Evolutionary conservation across 2,113 vertebrate species (phyloP), one percentile per base, ranked within the genome.

Genomic region (Brienomyrus longianalis): DNA sequence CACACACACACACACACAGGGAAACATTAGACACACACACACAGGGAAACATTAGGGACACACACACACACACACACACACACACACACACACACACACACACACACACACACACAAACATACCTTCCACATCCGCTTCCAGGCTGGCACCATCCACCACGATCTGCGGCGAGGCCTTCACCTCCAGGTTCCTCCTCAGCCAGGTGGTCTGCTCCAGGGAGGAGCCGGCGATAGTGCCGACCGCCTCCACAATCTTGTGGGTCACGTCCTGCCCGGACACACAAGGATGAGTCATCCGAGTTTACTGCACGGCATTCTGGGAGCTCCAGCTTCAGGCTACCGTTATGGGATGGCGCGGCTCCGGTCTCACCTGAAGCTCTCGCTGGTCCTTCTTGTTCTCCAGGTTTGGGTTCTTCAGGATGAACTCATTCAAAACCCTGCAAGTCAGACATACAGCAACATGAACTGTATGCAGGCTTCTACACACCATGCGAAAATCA

Each of bases 341-440:
- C 43, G 0, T 7, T 15, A 80, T 4, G n/a, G 62, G 59, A 4
- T 10, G 62, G 27, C n/a, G 9, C n/a, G n/a, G 62, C 10, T 10
- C n/a, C 23, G 9, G 9, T 54, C 87, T 83, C 94, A 99, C 98
- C 97, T 99, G 98, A 88, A 99, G 96, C 92, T 99, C 98, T 93
- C 98, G 95, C 93, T 99, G 98, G 93, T 99, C 98, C 92, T 99
- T 99, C 95, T 99, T 99, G 94, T 96, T 99, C 92, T 99, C 98
- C 92, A 99, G 93, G 90, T 96, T 99, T 80, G 98, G 98, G 90
- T 99, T 99, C 96, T 99, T 99, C 95, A 99, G 96, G 91, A 99
- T 99, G 90, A 99, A 99, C 91, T 99, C 98, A 94, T 99, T 99
- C 83, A 99, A 94, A 94, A 99, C 96, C 88, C 98, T 99, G 50